phyloP scores from a whole-genome alignment of 2,888 invertebrate species.

The Tinea pellionella region DNA sequence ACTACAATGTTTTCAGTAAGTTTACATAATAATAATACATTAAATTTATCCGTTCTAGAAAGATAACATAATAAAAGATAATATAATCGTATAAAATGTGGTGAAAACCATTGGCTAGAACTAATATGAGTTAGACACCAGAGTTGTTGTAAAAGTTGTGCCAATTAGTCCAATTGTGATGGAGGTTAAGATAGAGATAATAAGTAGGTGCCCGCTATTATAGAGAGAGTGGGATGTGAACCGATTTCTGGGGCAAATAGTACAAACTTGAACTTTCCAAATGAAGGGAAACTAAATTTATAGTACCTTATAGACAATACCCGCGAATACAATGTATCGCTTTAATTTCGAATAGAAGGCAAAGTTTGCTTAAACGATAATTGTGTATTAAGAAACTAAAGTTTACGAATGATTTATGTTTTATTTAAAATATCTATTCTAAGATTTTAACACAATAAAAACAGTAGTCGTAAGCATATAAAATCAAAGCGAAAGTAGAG shows the following conservation, averaged over 20 bases:
- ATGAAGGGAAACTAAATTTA: not conserved
- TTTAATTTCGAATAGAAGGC: no score
- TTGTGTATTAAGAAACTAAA: no score
- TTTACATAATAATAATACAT: no score
- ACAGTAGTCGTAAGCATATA: not conserved
- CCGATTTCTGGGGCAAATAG: conserved; percentile 2
- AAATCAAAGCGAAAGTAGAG: not conserved
- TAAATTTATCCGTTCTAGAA: no score
- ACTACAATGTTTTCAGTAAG: no score
- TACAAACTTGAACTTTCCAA: not conserved
- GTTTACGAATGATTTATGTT: no score
- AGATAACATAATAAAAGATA: no score
- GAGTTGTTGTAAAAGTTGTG: conserved; percentile 29
- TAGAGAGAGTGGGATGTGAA: conserved; percentile 30
- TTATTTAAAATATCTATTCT: no score
- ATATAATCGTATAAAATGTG: no score
- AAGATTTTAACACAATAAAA: not conserved
- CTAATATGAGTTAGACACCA: not conserved
- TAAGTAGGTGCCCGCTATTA: conserved; percentile 35
- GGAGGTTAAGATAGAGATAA: conserved; percentile 42
- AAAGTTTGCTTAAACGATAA: no score
- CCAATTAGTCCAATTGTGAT: conserved; percentile 54
- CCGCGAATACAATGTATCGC: no score
- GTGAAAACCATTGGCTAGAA: not conserved
- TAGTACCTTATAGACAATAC: not conserved